Evolutionary conservation across 2,113 vertebrate species (phyloP).

Genomic region (Mobula hypostoma): DNA sequence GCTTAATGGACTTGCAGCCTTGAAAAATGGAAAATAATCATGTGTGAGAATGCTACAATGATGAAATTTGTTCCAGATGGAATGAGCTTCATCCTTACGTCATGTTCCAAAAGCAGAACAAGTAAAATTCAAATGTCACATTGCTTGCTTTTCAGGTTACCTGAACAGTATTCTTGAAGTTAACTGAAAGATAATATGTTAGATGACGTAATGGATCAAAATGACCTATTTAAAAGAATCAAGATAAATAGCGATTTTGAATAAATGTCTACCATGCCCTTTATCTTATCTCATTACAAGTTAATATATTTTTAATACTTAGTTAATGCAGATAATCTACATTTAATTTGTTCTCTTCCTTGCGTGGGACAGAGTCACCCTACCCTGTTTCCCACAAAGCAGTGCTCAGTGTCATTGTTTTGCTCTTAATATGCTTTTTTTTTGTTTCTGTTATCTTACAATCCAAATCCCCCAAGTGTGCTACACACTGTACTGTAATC

Average conservation of each 20-base stretch:
- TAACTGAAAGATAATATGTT: neutral
- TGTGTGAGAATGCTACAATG: neutral
- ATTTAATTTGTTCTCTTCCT: neutral
- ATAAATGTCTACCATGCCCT: constrained; percentile 11
- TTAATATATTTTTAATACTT: neutral
- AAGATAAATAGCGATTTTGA: neutral
- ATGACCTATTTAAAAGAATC: neutral
- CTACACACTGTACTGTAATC: neutral
- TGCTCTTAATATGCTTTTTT: neutral
- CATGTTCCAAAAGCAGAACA: neutral
- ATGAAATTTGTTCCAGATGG: neutral
- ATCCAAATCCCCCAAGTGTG: constrained; percentile 12
- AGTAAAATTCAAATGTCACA: neutral
- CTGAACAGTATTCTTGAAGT: neutral
- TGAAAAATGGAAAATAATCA: neutral
- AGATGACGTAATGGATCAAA: constrained; percentile 17
- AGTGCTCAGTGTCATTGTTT: neutral
- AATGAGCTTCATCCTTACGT: neutral
- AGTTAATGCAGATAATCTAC: neutral
- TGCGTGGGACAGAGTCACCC: neutral
- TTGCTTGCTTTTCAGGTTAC: neutral
- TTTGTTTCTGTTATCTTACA: neutral
- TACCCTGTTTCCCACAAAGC: neutral
- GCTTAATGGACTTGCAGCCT: neutral
- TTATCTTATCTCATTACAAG: neutral